Base-by-base conservation (phyloP, 2,113 vertebrate genomes). In the Cinclus cinclus region DNA sequence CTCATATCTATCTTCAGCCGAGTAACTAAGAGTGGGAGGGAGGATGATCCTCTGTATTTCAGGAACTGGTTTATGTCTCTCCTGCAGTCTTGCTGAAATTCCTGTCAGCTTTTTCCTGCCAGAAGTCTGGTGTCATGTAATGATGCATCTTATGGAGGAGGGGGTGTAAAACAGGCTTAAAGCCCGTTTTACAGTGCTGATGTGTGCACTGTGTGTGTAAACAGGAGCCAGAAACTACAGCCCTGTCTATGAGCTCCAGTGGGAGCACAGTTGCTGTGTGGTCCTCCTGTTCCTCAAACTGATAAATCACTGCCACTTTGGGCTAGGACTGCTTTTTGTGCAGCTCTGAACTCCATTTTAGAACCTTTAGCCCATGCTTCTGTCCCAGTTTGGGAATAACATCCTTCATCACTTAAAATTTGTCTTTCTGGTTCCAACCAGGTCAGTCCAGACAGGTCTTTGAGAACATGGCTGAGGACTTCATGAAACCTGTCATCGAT, bases 401-500 rank as follows among this genome's bases (percentile, higher is more conserved):
- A 6, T 60, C 23, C 13, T 86, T 80, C 31, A 52, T 56, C 44
- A 42, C 37, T 81, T 83, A 80, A 80, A 77, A 31, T 49, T 64
- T 68, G 19, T 74, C 46, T 49, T 60, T 96, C 76, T 88, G 70
- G 7, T 87, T 90, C 53, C 76, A 62, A 68, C 58, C 93, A 99
- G 99, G 98, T 69, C 99, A 99, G 96, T 96, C 99, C 33, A 74
- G 30, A 15, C 65, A 60, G 0, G 99, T 99, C 68, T 99, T 99
- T 89, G 55, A 84, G 73, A 97, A 97, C 94, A 99, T 99, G 99
- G 97, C 98, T 6, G 98, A 91, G 82, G 99, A 99, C 96, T 99
- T 99, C 95, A 99, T 99, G 99, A 99, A 96, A 94, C 98, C 99
- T 0, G 99, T 98, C 78, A 96, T 99, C 68, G 97, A 98, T 90